Base-by-base conservation (phyloP, 1,140 invertebrate species). In the Brachionus rubens region DNA sequence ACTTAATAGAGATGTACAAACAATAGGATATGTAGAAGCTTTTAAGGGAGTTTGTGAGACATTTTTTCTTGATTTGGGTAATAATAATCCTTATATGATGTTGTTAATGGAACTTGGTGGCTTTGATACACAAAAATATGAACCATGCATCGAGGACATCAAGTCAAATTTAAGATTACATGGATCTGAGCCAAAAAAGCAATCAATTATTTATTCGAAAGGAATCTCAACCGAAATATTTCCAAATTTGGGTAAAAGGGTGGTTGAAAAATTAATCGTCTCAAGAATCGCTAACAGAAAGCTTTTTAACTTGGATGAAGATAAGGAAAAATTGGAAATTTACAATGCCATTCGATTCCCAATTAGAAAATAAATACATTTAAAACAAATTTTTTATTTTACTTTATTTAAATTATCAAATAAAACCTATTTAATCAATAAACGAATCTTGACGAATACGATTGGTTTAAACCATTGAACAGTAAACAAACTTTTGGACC, bases 51-150 rank as follows among this genome's bases (percentile, higher is more conserved):
- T 14, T n/a, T n/a, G 7, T 16, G n/a, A 19, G 40, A 36, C 12
- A 12, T n/a, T 14, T 19, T 62, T n/a, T 36, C 16, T n/a, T 9
- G 56, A 62, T 36, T 62, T 62, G 6, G 4, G 3, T 21, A n/a
- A 6, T 36, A 1, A 14, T 14, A 62, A 62, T n/a, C n/a, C n/a
- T 10, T 62, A 19, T 21, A 9, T 62, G 33, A n/a, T 62, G 10
- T n/a, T 62, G 3, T 62, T 40, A 21, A 62, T 62, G 56, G 16
- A 62, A 62, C 56, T 62, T 62, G 56, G 36, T 19, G 19, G 12
- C 56, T 16, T 4, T 40, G n/a, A n/a, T n/a, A n/a, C n/a, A n/a
- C 36, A 40, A n/a, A n/a, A 62, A 41, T 40, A 19, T 19, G n/a
- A n/a, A n/a, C n/a, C n/a, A n/a, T n/a, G n/a, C n/a, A 16, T 1